phyloP scores from a whole-genome alignment of 2,797 vertebrate genomes.

The Octomys mimax region DNA sequence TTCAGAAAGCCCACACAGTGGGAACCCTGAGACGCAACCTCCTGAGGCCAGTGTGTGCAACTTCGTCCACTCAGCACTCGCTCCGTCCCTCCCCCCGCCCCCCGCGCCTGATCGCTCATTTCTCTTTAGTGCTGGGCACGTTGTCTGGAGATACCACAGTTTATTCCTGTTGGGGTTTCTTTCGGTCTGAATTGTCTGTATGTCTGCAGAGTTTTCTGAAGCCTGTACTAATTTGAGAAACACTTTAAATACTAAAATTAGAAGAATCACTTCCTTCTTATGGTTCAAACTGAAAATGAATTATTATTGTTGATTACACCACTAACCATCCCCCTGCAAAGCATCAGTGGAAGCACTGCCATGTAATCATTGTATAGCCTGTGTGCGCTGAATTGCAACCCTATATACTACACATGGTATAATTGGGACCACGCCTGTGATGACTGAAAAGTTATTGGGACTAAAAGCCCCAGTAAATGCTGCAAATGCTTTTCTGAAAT shows the following conservation, averaged over 20 bases:
- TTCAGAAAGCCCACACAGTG: not conserved
- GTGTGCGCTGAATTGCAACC: too few species aligned
- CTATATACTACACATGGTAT: not conserved
- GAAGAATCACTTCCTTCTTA: constrained; percentile 32
- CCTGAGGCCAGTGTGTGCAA: not conserved
- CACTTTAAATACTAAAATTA: constrained; percentile 44
- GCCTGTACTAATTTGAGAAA: constrained; percentile 1
- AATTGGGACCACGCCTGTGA: too few species aligned
- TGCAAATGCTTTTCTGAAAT: not conserved
- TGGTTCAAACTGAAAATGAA: constrained; percentile 27
- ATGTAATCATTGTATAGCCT: not conserved
- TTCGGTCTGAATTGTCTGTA: not conserved
- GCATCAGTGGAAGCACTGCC: not conserved
- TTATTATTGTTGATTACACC: not conserved
- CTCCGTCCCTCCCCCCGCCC: not conserved
- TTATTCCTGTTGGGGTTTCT: not conserved
- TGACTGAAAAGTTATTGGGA: not conserved
- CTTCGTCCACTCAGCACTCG: not conserved
- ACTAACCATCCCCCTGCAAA: not conserved
- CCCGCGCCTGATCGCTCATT: not conserved
- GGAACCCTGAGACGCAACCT: not conserved
- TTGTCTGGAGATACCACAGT: not conserved
- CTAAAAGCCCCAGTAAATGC: not conserved
- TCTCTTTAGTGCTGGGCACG: not conserved
- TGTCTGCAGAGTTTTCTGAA: constrained; percentile 16